Percentiles rank a stretch among this genome's conserved stretches.
Evolutionary conservation across 2,888 invertebrate species (phyloP).

Genomic region (Xestia rhomboidea): DNA sequence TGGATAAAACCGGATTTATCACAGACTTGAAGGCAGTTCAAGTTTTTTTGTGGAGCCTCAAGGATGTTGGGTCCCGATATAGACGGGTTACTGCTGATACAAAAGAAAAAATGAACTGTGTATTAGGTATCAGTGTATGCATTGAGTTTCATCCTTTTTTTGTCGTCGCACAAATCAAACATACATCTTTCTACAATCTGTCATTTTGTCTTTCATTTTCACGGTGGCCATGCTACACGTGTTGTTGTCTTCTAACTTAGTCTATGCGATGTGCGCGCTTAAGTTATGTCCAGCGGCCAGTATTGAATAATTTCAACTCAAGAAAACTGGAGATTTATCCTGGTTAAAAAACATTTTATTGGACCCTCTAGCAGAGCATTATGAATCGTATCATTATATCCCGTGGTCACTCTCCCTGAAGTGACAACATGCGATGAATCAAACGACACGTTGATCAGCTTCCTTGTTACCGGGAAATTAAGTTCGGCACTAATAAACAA

Average conservation of each 20-base stretch:
- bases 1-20: slow-evolving; percentile 66
- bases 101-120: slow-evolving; percentile 21
- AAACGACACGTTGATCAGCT: slow-evolving; percentile 54
- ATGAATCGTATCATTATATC: slow-evolving; percentile 76
- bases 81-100: slow-evolving; percentile 24
- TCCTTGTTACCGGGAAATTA: slow-evolving; percentile 56
- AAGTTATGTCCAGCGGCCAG: background rate
- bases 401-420: slow-evolving; percentile 64
- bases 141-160: background rate
- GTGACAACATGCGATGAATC: slow-evolving; percentile 59
- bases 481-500: slow-evolving; percentile 22
- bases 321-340: slow-evolving; percentile 7
- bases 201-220: background rate
- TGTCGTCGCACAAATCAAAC: background rate
- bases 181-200: background rate
- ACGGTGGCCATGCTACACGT: background rate
- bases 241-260: background rate
- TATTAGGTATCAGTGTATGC: background rate
- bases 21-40: slow-evolving; percentile 49
- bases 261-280: no score
- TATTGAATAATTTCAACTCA: background rate
- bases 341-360: slow-evolving; percentile 5
- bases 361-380: slow-evolving; percentile 61
- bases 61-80: slow-evolving; percentile 51
- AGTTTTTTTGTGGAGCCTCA: slow-evolving; percentile 41